Evolutionary conservation across 1,140 invertebrate genomes (phyloP), one percentile per base, ranked within the genome.

Genomic region (Rhopalosiphum padi): DNA sequence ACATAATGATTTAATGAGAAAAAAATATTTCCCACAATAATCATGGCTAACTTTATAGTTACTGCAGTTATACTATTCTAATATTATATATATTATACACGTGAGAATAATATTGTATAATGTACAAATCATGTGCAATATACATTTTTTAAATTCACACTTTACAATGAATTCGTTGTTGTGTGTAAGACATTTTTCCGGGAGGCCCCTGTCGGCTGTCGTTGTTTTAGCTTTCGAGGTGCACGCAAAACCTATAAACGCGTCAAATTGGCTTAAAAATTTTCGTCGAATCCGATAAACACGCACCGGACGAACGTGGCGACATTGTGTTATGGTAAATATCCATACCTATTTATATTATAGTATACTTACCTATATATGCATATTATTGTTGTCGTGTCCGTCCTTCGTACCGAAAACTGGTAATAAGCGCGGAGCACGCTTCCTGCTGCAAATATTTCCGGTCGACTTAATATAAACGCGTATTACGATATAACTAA

Each of bases 391-490:
- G 60, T 77, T 77, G 4, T n/a, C 15, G 30, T 77, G 60, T 60
- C 60, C 60, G 60, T 77, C 60, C 60, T 77, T 77, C 60, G 60
- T 35, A 77, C 60, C 30, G 15, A 77, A 77, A 77, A 77, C 60
- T n/a, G 30, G 15, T 77, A 77, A 77, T 77, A 77, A 77, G 30
- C 60, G 60, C 60, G 30, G 60, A 77, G 30, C 60, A 77, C 60
- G 60, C 15, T 77, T 77, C 60, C 60, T 77, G 60, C 60, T n/a
- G 60, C 60, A 77, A 77, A 77, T n/a, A n/a, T 77, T 77, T 77
- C 60, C 60, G 60, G 60, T 77, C 60, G n/a, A 77, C 30, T 77
- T 77, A n/a, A 9, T 60, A 68, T 30, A 30, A 15, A 68, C 60
- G 60, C 30, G 30, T 77, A n/a, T 77, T 77, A 18, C 60, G 60